Conservation (phyloP, 1,140 invertebrate genomes). For the Paramacrobiotus metropolitanus region DNA sequence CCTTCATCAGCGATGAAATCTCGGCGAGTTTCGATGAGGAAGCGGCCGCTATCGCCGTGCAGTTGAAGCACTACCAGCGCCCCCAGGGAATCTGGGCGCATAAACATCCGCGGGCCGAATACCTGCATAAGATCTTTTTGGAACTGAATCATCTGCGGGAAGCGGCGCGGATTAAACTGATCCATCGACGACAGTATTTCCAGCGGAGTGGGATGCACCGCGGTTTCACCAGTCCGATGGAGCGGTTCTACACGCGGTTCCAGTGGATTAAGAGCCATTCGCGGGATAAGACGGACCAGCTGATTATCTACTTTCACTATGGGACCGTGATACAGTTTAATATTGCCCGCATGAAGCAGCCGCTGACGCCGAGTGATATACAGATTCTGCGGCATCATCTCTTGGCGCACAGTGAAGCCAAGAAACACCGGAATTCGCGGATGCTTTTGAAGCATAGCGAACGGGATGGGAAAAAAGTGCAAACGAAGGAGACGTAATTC, state of each 20-base stretch:
- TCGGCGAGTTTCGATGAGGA: background rate
- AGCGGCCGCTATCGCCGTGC: background rate
- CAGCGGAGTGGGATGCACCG: background rate
- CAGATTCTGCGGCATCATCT: background rate
- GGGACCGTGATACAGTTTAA: background rate
- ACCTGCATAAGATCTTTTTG: background rate
- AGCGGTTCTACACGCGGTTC: background rate
- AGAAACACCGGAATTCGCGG: too few relatives aligned
- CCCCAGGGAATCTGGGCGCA: background rate
- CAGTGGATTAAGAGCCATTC: background rate
- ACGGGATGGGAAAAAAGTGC: too few relatives aligned
- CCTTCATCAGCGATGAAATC: background rate
- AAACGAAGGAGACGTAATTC: too few relatives aligned
- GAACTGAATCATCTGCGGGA: background rate
- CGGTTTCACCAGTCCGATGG: background rate
- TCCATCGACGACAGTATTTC: background rate
- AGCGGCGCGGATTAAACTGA: background rate
- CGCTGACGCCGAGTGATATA: background rate
- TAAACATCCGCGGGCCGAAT: background rate
- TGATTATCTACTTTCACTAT: background rate
- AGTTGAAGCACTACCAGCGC: background rate
- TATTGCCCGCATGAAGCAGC: background rate
- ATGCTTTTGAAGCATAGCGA: too few relatives aligned
- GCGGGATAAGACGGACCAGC: background rate
- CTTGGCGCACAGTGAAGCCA: background rate